Evolutionary conservation across 2,113 vertebrate genomes (phyloP).

Genomic region (Picathartes gymnocephalus): DNA sequence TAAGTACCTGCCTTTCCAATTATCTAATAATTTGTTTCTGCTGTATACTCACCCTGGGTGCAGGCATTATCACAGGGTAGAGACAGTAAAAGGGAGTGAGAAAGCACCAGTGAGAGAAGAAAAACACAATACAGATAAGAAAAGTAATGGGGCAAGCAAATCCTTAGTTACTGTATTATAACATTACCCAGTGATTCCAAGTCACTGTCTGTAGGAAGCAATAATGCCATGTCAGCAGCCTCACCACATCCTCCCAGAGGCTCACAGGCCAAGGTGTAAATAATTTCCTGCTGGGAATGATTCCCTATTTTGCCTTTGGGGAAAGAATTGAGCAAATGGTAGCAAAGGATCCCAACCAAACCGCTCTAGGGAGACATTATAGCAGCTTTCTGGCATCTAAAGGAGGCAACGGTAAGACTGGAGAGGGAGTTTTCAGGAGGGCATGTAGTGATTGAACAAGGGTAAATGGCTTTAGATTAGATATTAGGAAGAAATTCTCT

Average conservation of each 20-base stretch:
- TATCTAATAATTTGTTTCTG: neutral
- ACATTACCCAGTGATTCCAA: neutral
- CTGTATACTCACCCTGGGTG: neutral
- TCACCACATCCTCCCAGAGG: neutral
- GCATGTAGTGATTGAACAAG: neutral
- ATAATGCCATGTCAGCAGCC: neutral
- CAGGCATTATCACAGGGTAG: neutral
- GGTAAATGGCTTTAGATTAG: neutral
- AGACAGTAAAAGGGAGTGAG: neutral
- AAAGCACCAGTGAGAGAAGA: neutral
- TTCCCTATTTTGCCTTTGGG: neutral
- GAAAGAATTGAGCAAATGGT: neutral
- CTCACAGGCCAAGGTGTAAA: neutral
- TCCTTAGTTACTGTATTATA: neutral
- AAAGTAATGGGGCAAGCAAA: neutral
- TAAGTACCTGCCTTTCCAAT: neutral
- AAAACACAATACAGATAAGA: neutral
- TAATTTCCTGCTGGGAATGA: neutral
- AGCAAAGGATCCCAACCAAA: neutral
- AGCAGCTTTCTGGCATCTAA: neutral
- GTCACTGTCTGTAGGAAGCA: neutral
- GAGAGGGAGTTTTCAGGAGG: neutral
- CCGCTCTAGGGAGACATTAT: neutral
- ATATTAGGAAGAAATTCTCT: neutral
- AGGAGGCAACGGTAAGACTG: neutral